phyloP scores from a whole-genome alignment of 2,797 vertebrate genomes.

The Molothrus aeneus region DNA sequence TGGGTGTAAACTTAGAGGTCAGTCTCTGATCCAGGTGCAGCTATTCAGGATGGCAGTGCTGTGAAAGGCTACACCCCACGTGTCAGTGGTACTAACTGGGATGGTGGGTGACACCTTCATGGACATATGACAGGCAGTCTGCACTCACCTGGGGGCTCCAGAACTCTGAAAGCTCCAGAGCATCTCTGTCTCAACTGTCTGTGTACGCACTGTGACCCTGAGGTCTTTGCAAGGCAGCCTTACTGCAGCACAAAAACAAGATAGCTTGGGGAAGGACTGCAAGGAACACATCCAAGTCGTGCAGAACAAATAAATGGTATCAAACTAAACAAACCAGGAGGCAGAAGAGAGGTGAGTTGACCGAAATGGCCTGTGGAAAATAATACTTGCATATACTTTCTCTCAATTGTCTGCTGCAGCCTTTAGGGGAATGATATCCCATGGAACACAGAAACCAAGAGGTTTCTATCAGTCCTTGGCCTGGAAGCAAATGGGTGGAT shows the following conservation, averaged over 20 bases:
- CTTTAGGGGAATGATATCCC: neutral
- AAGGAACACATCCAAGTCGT: rapidly evolving
- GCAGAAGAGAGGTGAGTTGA: neutral
- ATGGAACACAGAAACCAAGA: neutral
- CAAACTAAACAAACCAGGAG: neutral
- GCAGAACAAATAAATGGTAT: neutral
- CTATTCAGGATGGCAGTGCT: neutral
- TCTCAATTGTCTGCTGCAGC: neutral
- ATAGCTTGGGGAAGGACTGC: neutral
- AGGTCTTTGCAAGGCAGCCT: neutral
- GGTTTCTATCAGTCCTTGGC: neutral
- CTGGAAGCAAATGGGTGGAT: neutral
- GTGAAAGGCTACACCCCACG: neutral
- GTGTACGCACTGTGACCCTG: rapidly evolving
- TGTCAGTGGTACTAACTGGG: neutral
- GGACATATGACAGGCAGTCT: neutral
- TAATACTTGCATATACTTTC: neutral
- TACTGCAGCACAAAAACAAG: neutral
- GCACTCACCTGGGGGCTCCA: neutral
- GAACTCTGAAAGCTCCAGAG: neutral
- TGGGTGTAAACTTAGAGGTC: neutral
- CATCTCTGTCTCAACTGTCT: neutral
- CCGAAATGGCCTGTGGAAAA: neutral
- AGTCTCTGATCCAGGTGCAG: neutral
- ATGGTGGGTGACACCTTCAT: neutral